Percentiles rank a stretch among this genome's conserved stretches.
Evolutionary conservation across 92 coral and sea anemone genomes (phyloP).

Genomic region (Porites cylindrica): DNA sequence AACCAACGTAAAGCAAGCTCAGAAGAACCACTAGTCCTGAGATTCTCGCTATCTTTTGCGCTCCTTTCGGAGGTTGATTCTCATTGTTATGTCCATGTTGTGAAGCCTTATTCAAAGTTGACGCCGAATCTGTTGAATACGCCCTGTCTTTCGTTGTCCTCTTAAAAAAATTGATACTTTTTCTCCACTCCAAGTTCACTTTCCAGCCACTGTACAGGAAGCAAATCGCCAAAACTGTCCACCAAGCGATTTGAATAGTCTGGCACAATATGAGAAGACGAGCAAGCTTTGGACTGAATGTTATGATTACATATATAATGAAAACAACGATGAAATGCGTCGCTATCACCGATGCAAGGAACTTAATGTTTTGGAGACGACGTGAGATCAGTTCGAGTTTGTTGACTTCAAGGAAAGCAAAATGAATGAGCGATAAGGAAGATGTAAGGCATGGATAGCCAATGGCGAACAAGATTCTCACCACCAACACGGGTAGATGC

Average conservation of each 20-base stretch:
- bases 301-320: conserved; percentile 58
- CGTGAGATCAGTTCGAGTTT: conserved; percentile 61
- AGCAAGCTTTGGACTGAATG: conserved; percentile 73
- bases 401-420: conserved; percentile 86
- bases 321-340: conserved; percentile 75
- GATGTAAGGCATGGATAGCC: conserved; percentile 89
- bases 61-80: conserved; percentile 54
- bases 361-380: conserved; percentile 81
- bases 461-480: conserved; percentile 73
- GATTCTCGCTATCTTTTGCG: conserved; percentile 69
- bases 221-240: conserved; percentile 64
- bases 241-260: conserved; percentile 77
- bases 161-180: conserved; percentile 53
- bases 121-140: not conserved
- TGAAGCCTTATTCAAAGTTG: not conserved
- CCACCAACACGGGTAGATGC: conserved; percentile 77
- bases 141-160: conserved; percentile 35
- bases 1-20: conserved; percentile 52
- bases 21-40: conserved; percentile 74
- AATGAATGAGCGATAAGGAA: conserved; percentile 79
- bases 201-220: conserved; percentile 80
- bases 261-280: conserved; percentile 80
- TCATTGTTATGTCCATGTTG: not conserved
- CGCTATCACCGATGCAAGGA: conserved; percentile 67
- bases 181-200: conserved; percentile 63